Percentiles rank a stretch among this genome's conserved stretches.
Evolutionary conservation across 2,888 invertebrate species (phyloP).

Genomic region (Carabus problematicus): DNA sequence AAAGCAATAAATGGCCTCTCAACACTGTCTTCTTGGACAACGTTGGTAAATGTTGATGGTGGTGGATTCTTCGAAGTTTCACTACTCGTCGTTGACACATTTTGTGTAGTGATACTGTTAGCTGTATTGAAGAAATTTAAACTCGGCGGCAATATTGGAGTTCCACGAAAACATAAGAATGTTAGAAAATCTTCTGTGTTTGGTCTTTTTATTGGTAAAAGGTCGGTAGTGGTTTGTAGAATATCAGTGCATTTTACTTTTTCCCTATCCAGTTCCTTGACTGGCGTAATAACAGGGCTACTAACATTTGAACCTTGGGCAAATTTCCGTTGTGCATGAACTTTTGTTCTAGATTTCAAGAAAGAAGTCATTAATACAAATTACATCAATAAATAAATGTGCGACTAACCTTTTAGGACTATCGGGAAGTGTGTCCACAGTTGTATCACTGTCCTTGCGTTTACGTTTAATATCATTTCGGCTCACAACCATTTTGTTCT

Average conservation of each 20-base stretch:
- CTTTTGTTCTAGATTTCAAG: constrained; percentile 68
- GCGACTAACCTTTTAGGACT: constrained; percentile 59
- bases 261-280: constrained; percentile 67
- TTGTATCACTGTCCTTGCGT: constrained; percentile 54
- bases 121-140: constrained; percentile 72
- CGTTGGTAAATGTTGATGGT: constrained; percentile 52
- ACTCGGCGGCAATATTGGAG: constrained; percentile 73
- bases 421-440: constrained; percentile 49
- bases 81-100: constrained; percentile 49
- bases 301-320: constrained; percentile 77
- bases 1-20: constrained; percentile 61
- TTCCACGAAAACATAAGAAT: constrained; percentile 83
- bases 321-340: constrained; percentile 88
- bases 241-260: constrained; percentile 55
- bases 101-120: constrained; percentile 34
- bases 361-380: constrained; percentile 31
- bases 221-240: constrained; percentile 65
- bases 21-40: constrained; percentile 51
- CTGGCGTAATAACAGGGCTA: constrained; percentile 65
- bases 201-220: constrained; percentile 72
- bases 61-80: constrained; percentile 52
- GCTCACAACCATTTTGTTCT: constrained; percentile 54
- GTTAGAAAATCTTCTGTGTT: constrained; percentile 87
- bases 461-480: constrained; percentile 58
- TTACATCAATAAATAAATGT: not conserved